Evolutionary conservation across 2,113 vertebrate genomes (phyloP).

Genomic region (Alces alces): DNA sequence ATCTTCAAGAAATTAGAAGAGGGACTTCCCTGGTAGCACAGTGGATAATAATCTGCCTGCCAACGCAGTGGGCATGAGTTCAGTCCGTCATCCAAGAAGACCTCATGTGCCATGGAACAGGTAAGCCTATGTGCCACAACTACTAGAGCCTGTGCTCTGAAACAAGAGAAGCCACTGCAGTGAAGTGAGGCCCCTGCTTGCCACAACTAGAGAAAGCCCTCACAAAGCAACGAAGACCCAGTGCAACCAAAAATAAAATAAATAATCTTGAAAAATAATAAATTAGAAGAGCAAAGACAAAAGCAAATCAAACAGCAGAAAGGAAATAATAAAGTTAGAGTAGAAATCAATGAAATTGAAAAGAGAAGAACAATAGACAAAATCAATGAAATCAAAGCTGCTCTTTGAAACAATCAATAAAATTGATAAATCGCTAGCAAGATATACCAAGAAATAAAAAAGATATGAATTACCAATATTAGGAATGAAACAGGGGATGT

Average conservation of each 20-base stretch:
- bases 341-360: not conserved
- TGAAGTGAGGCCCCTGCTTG: not conserved
- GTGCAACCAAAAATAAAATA: not conserved
- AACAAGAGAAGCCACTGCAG: not conserved
- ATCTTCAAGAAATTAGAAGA: not conserved
- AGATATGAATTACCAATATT: not conserved
- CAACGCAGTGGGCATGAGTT: not conserved
- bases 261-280: not conserved
- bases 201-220: not conserved
- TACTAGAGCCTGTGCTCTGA: not conserved
- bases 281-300: not conserved
- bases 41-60: not conserved
- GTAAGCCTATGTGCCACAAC: not conserved
- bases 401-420: not conserved
- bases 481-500: not conserved
- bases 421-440: not conserved
- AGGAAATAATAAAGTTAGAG: not conserved
- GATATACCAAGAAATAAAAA: not conserved
- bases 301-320: not conserved
- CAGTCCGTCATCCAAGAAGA: not conserved
- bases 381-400: not conserved
- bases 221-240: not conserved
- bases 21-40: not conserved
- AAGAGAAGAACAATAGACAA: not conserved
- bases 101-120: not conserved